Base-by-base conservation (phyloP, 1,140 invertebrate species). In the Bombus affinis region DNA sequence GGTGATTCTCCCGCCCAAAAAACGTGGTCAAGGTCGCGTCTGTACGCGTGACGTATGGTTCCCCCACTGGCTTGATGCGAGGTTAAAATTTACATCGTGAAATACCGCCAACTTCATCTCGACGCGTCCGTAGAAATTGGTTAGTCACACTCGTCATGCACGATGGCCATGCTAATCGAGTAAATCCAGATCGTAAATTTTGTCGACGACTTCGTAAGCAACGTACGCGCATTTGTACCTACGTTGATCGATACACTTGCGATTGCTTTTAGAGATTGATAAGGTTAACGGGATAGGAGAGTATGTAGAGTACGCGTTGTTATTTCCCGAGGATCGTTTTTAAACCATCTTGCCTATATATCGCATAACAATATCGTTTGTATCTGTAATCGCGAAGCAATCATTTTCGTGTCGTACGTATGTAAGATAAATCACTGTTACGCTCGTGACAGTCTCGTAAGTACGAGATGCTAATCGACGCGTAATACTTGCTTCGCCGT, bases 171-270 rank as follows among this genome's bases (percentile, higher is more conserved):
- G 72, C 81, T 72, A 87, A 85, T 74, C 80, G 81, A 53, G 71
- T 68, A 53, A 83, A 92, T 92, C 57, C 89, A 83, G 88, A 87
- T 89, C 91, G 65, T 92, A 92, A 92, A 92, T 88, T 92, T 73
- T 76, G 47, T 86, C 71, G 83, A 89, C 65, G 73, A 88, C 85
- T 87, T 44, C 22, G 83, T 88, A 80, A 74, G 47, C 59, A 75
- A 72, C 44, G 57, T 71, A 62, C 47, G 42, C 35, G 47, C 28
- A 35, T 18, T 59, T 59, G 32, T 75, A 44, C 57, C 25, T 35
- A 66, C n/a, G n/a, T 53, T 65, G 3, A 12, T 57, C 72, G 62
- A 35, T 44, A 6, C 32, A 3, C 10, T 28, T 62, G 15, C 9
- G n/a, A 13, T 35, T 13, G 15, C 2, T 62, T 39, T 13, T 44